phyloP scores from a whole-genome alignment of 2,888 invertebrate genomes.

The Leucophora obtusa region DNA sequence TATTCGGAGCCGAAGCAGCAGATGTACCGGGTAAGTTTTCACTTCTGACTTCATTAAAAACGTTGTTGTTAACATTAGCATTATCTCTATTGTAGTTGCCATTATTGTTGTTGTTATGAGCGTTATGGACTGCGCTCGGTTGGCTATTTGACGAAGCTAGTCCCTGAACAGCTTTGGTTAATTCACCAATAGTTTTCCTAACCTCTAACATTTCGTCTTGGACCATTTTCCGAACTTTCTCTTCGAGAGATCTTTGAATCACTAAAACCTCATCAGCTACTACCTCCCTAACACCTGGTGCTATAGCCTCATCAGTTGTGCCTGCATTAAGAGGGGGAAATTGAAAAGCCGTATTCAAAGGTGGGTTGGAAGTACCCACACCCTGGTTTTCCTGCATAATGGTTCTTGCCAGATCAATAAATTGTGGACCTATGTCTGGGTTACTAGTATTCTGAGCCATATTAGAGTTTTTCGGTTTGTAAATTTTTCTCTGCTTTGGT shows the following conservation, averaged over 20 bases:
- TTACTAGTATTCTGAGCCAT: not conserved
- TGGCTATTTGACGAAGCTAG: no score
- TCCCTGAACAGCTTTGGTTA: not conserved
- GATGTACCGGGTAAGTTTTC: no score
- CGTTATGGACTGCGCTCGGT: no score
- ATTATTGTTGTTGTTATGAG: no score
- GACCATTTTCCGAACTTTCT: not conserved
- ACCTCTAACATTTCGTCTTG: conserved; percentile 2
- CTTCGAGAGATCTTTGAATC: not conserved
- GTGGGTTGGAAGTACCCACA: no score
- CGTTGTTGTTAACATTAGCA: no score
- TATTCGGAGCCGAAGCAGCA: no score
- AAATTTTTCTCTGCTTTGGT: not conserved
- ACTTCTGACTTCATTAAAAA: no score
- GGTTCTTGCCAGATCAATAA: not conserved
- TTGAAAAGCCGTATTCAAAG: no score
- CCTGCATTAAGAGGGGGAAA: not conserved
- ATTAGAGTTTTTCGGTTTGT: not conserved
- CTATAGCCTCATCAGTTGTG: not conserved
- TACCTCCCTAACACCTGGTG: not conserved
- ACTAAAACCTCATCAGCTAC: not conserved
- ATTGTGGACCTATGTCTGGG: not conserved
- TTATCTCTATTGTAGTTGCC: no score
- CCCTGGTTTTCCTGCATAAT: not conserved
- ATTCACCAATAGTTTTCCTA: not conserved